phyloP scores from a whole-genome alignment of 2,888 invertebrate genomes.

The Psylliodes chrysocephalus region DNA sequence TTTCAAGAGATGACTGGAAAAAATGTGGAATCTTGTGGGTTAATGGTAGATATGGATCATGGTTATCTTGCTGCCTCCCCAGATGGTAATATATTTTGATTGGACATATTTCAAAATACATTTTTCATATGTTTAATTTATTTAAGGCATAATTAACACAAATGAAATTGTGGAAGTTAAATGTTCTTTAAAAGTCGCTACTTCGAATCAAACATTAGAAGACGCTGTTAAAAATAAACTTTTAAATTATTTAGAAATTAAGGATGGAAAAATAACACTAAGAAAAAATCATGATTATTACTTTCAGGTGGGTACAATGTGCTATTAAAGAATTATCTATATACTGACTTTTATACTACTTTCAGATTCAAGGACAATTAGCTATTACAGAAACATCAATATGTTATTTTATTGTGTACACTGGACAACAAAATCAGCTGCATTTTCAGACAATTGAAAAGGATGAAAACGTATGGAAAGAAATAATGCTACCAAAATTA shows the following conservation, averaged over 20 bases:
- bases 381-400: conserved; percentile 10
- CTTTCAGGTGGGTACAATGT: conserved; percentile 6
- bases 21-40: neutral
- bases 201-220: conserved; percentile 13
- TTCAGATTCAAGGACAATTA: conserved; percentile 26
- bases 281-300: conserved; percentile 24
- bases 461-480: conserved; percentile 19
- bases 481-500: conserved; percentile 22
- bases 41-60: conserved; percentile 9
- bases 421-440: neutral
- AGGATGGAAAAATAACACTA: neutral
- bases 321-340: neutral
- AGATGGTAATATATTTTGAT: neutral
- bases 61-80: neutral
- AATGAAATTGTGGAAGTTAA: conserved; percentile 10
- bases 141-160: conserved; percentile 7
- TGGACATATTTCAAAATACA: neutral
- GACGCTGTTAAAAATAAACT: conserved; percentile 9
- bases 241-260: conserved; percentile 3
- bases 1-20: neutral
- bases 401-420: conserved; percentile 18
- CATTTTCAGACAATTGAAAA: conserved; percentile 15
- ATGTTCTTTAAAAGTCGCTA: no score
- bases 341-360: neutral
- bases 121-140: neutral